Percentiles rank a stretch among this genome's conserved stretches.
phyloP scores from a whole-genome alignment of 2,113 vertebrate species.

The Panurus biarmicus region DNA sequence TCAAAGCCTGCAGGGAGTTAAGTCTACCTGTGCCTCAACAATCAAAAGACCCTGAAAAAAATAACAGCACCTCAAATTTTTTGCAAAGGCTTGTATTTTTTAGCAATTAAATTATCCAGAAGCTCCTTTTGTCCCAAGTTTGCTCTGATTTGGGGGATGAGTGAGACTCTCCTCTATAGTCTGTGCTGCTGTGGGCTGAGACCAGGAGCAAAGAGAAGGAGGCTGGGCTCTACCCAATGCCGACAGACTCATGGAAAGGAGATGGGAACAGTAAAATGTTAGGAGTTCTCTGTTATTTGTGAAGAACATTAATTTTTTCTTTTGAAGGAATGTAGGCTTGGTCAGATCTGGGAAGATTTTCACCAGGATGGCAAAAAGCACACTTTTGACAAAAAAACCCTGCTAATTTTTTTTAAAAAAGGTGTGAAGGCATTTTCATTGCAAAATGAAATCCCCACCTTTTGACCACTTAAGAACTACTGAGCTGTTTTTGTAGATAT shows the following conservation, averaged over 20 bases:
- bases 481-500: background rate
- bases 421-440: background rate
- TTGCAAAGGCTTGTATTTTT: background rate
- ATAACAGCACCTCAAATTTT: background rate
- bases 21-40: background rate
- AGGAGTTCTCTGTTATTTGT: background rate
- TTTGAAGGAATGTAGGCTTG: background rate
- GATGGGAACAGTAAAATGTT: background rate
- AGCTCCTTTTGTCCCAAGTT: background rate
- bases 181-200: background rate
- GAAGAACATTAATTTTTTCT: background rate
- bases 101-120: background rate
- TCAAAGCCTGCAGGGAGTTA: background rate
- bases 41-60: background rate
- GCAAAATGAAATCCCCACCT: background rate
- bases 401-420: no score
- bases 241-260: background rate
- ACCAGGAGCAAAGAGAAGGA: background rate
- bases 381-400: background rate
- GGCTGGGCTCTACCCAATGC: background rate
- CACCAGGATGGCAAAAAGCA: background rate
- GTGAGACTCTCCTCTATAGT: background rate
- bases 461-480: background rate
- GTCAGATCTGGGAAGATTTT: background rate
- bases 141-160: background rate